Conservation (phyloP, 2,113 vertebrate species). For the Actenoides lindsayi region DNA sequence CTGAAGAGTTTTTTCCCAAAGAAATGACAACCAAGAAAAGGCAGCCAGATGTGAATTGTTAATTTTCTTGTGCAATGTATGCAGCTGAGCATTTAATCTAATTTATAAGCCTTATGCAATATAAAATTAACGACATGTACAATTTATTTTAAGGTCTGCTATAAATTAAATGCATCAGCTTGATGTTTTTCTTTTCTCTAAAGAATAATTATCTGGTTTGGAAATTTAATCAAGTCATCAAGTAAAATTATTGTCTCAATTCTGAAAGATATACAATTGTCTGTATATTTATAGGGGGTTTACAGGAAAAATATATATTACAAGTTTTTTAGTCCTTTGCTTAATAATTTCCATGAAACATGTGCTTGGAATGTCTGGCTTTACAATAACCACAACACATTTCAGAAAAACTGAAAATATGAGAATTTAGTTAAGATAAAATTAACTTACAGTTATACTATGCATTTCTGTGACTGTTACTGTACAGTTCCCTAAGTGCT, state of each 20-base stretch:
- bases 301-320: neutral
- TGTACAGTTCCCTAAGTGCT: neutral
- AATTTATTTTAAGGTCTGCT: slow-evolving; percentile 39
- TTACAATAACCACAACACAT: neutral
- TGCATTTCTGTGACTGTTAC: neutral
- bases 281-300: slow-evolving; percentile 13
- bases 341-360: neutral
- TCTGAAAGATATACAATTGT: neutral
- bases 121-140: slow-evolving; percentile 14
- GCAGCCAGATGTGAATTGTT: neutral
- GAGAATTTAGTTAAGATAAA: neutral
- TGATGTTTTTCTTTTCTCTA: neutral
- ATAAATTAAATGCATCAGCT: slow-evolving; percentile 14
- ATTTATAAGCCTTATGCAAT: slow-evolving; percentile 2
- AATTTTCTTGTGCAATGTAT: slow-evolving; percentile 42
- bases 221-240: slow-evolving; percentile 17
- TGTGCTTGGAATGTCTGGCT: neutral
- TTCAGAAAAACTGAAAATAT: neutral
- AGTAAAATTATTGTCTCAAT: neutral
- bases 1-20: neutral
- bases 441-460: neutral
- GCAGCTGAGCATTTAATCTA: slow-evolving; percentile 9
- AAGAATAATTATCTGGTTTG: slow-evolving; percentile 2
- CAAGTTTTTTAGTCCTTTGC: neutral
- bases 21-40: neutral